Evolutionary conservation across 2,888 invertebrate genomes (phyloP).

Genomic region (Lepidochrysops patricia): DNA sequence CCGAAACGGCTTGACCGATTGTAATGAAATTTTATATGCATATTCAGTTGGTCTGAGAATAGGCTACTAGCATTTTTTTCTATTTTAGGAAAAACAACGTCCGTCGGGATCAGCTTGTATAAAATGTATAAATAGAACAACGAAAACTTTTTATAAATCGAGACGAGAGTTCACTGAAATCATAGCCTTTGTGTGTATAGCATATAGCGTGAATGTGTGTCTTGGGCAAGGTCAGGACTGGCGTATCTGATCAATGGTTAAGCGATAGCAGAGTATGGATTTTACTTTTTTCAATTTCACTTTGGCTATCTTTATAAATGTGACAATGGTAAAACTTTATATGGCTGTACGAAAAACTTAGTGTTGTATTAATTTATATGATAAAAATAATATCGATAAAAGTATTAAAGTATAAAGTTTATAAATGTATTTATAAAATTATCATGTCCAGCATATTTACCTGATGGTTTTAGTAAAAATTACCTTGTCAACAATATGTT

Average conservation of each 20-base stretch:
- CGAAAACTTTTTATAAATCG: conserved; percentile 8
- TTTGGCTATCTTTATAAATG: neutral
- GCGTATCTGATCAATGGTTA: conserved; percentile 68
- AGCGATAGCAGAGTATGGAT: conserved; percentile 49
- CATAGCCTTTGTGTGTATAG: conserved; percentile 35
- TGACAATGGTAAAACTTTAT: neutral
- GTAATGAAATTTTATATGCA: no score
- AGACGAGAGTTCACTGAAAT: conserved; percentile 9
- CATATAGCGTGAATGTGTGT: conserved; percentile 53
- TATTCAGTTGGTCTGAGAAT: no score
- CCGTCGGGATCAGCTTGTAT: no score
- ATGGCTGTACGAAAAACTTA: no score
- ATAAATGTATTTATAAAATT: no score
- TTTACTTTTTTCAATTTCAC: conserved; percentile 17
- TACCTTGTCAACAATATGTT: neutral
- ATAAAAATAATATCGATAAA: neutral
- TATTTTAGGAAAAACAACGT: no score
- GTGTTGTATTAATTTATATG: neutral
- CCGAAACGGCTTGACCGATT: no score
- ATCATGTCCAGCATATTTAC: neutral
- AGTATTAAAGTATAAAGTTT: no score
- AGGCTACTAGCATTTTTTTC: no score
- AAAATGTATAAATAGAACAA: neutral
- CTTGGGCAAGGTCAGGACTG: conserved; percentile 72
- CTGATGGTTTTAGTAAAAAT: conserved; percentile 1